Conservation (phyloP, 2,888 invertebrate genomes). For the Ametastegia equiseti region DNA sequence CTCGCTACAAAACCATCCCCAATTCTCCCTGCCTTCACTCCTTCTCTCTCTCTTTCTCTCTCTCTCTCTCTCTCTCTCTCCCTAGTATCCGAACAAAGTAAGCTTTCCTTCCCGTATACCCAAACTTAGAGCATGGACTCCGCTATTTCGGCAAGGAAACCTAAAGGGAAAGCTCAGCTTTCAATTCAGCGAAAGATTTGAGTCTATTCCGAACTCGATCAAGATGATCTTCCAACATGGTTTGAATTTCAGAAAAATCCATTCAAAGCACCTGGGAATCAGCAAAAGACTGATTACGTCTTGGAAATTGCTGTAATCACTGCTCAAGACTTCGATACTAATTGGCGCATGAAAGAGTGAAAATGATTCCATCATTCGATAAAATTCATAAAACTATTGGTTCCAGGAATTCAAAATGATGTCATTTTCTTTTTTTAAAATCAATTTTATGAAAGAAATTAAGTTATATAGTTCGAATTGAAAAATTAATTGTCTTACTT, state of each 20-base stretch:
- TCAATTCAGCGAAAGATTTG: constrained; percentile 33
- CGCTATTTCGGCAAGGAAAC: constrained; percentile 30
- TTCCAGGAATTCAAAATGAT: no score
- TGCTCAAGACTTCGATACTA: background rate
- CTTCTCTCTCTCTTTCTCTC: background rate
- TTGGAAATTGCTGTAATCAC: background rate
- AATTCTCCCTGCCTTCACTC: background rate
- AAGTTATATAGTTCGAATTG: no score
- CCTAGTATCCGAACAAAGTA: constrained; percentile 28
- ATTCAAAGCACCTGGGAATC: background rate
- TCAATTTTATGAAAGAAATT: no score
- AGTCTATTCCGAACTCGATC: constrained; percentile 3
- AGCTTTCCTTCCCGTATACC: constrained; percentile 28
- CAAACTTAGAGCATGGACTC: constrained; percentile 26
- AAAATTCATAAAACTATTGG: no score
- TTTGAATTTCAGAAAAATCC: background rate
- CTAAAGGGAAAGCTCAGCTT: constrained; percentile 39
- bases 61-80: background rate
- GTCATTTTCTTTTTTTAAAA: no score
- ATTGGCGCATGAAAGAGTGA: no score
- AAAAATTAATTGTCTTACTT: no score
- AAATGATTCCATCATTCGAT: no score
- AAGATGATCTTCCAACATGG: background rate
- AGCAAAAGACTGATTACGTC: background rate
- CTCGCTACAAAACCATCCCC: constrained; percentile 38